Evolutionary conservation across 1,140 invertebrate species (phyloP), one percentile per base, ranked within the genome.

Genomic region (Pogonognathellus flavescens): DNA sequence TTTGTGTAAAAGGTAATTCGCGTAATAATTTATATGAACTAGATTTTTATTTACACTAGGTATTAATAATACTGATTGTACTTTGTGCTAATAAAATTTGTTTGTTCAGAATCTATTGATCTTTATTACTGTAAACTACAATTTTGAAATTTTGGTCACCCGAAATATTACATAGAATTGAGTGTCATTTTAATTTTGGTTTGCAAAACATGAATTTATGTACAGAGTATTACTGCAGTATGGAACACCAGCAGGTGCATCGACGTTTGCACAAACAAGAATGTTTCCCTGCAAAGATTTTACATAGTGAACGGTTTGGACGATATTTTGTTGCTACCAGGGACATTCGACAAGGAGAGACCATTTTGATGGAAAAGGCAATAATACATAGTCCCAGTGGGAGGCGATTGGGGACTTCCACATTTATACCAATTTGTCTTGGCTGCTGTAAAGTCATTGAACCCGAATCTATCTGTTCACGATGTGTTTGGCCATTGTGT

Each of bases 241-340:
- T 25, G 18, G 57, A 82, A 16, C 81, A 82, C 60, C 81, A 82
- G 18, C 81, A 82, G 31, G 7, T 60, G 16, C 81, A 82, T 14
- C 14, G 59, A 49, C 13, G 16, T 41, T 18, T 60, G 4, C 81
- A 82, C 22, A 59, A 82, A 10, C 55, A 49, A 16, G 81, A 82
- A 13, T 82, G 81, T 16, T 82, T 52, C n/a, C 81, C 81, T 13
- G 81, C 81, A 1, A 59, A 82, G 49, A 20, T 62, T 11, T 50
- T 60, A 5, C 3, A 22, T n/a, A 62, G 41, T 50, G 22, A 31
- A 18, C 8, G 41, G 13, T 62, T 16, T 5, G 81, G 81, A 5
- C 25, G 31, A 60, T 50, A 60, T 59, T 60, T 82, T 22, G 57
- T 82, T 1, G 81, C 81, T 0, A 82, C 81, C 0, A 60, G 81